Base-by-base conservation (phyloP, 2,888 invertebrate species). In the Chymomyza caudatula region DNA sequence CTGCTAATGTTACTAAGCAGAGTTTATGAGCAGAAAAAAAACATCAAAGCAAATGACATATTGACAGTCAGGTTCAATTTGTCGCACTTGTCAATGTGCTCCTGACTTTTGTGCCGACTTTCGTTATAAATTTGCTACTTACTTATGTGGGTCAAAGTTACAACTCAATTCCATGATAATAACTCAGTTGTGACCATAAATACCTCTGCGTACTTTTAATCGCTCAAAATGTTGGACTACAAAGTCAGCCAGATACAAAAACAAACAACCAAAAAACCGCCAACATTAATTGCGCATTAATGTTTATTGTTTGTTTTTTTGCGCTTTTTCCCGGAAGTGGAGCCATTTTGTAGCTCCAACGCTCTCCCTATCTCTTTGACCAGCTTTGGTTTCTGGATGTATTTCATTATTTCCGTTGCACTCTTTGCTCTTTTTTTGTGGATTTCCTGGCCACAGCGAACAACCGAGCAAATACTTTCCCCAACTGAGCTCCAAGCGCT, bases 221-320 rank as follows among this genome's bases (percentile, higher is more conserved):
- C 86, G 74, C 74, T 51, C 60, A 68, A 67, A 83, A 68, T 63
- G 78, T 65, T 60, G 59, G 20, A 69, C 77, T 81, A 81, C 69
- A 80, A 86, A 69, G 67, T 64, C 73, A 86, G 76, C 71, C 82
- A 68, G 63, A 11, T 37, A 57, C 47, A 25, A 20, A 3, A 20
- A 49, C 15, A 42, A 42, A 59, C 47, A 29, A 17, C 29, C n/a
- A 82, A 79, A 79, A 66, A 71, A 43, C 49, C 55, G 22, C 65
- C 69, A 70, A 78, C 80, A 83, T 85, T 82, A 82, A 82, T 87
- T 82, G 87, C 86, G 74, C 80, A 79, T 86, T 82, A 87, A 87
- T 83, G 82, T 82, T 82, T 82, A 82, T 82, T 83, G 87, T 80
- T 62, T 53, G 53, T 53, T 60, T 52, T n/a, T 52, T 53, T 53